These are phyloP conservation scores for Lerema accius DNA, from an alignment of 1,140 invertebrate species.

Conservation along the genomic window DNA sequence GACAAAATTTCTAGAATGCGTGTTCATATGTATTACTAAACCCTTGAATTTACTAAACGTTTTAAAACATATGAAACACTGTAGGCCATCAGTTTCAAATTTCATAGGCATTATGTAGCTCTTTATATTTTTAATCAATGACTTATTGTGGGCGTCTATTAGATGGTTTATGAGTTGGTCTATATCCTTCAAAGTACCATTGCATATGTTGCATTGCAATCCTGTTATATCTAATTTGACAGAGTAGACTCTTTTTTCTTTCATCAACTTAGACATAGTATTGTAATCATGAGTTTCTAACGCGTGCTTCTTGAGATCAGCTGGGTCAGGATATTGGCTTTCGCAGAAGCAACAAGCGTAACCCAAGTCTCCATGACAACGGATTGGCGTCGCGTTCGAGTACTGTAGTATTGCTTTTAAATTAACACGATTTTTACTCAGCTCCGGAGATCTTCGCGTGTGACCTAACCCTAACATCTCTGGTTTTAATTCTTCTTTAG, in stretches of 20 bases:
- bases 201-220: conserved; percentile 43
- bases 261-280: conserved; percentile 20
- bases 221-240: conserved; percentile 51
- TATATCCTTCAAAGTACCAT: background rate
- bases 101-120: conserved; percentile 25
- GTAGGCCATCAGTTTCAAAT: conserved; percentile 13
- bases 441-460: conserved; percentile 7
- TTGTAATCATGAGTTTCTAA: conserved; percentile 37
- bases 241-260: conserved; percentile 29
- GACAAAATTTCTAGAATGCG: conserved; percentile 39
- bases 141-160: background rate
- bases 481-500: background rate
- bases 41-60: conserved; percentile 61
- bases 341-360: conserved; percentile 51
- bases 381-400: conserved; percentile 59
- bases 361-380: conserved; percentile 38
- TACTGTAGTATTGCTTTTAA: conserved; percentile 44
- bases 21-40: conserved; percentile 70
- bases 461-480: no score
- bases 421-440: conserved; percentile 38
- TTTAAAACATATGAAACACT: conserved; percentile 16
- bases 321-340: conserved; percentile 39
- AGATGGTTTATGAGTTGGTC: conserved; percentile 9
- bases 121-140: conserved; percentile 6
- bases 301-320: conserved; percentile 46